These are phyloP conservation scores for Sebastes hopkinsi DNA, from an alignment of 2,797 vertebrate genomes.

Conservation along the genomic window DNA sequence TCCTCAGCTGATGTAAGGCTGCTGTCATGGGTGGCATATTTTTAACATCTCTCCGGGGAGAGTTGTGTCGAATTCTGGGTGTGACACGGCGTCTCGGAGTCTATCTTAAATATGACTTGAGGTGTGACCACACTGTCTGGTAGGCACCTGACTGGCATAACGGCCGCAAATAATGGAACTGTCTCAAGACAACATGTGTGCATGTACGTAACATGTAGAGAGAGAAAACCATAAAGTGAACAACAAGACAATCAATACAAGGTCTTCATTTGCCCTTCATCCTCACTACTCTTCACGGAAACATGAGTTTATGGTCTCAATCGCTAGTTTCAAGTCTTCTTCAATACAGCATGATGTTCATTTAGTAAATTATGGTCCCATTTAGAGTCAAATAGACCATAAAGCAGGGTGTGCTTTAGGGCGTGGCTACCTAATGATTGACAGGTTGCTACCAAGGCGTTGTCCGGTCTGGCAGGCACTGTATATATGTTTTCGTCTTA, in stretches of 20 bases:
- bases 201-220: neutral
- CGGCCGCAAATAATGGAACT: neutral
- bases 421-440: no score
- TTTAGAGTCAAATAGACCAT: no score
- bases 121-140: constrained; percentile 30
- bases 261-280: neutral
- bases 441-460: no score
- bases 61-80: constrained; percentile 11
- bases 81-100: constrained; percentile 4
- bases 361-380: no score
- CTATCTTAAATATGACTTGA: constrained; percentile 20
- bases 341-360: no score
- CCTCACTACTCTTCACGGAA: accelerated
- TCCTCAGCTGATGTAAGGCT: constrained; percentile 57
- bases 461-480: no score
- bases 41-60: constrained; percentile 40
- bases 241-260: neutral
- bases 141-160: neutral
- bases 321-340: no score
- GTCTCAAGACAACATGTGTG: neutral
- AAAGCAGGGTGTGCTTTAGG: no score
- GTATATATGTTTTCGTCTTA: no score
- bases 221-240: neutral
- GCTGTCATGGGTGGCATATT: constrained; percentile 49
- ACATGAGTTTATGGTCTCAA: no score